These are phyloP conservation scores for Sebastes ruberrimus DNA, from an alignment of 2,797 vertebrate species.

Conservation along the genomic window DNA sequence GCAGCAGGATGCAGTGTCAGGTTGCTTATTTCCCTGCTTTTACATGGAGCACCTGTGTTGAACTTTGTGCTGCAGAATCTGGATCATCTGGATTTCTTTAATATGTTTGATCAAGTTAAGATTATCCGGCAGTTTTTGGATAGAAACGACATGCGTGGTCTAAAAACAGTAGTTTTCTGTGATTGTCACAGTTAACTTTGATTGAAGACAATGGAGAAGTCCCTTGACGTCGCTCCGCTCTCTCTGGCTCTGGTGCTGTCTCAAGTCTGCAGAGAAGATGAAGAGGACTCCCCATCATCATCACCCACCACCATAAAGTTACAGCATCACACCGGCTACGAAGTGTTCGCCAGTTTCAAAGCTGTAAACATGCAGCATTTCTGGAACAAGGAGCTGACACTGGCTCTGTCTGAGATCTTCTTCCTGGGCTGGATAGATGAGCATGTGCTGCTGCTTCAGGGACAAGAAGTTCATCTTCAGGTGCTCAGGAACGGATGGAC, in stretches of 20 bases:
- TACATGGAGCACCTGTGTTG: constrained; percentile 37
- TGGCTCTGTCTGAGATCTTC: constrained; percentile 91
- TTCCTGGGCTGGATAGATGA: constrained; percentile 97
- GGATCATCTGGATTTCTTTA: background rate
- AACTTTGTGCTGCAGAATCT: background rate
- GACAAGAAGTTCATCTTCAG: constrained; percentile 91
- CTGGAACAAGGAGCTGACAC: constrained; percentile 92
- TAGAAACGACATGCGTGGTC: background rate
- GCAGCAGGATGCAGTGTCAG: background rate
- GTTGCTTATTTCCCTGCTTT: constrained; percentile 27
- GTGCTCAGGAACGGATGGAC: constrained; percentile 93
- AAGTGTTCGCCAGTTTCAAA: constrained; percentile 96
- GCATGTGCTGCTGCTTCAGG: constrained; percentile 93
- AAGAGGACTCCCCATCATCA: constrained; percentile 33
- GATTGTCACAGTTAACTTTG: background rate
- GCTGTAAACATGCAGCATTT: constrained; percentile 95
- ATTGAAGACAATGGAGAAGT: constrained; percentile 82
- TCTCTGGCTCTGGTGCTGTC: constrained; percentile 93
- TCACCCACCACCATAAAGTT: constrained; percentile 49
- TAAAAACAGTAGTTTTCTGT: background rate
- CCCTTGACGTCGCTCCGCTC: constrained; percentile 90
- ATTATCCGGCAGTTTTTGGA: background rate
- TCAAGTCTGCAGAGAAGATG: constrained; percentile 56
- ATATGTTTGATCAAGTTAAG: background rate
- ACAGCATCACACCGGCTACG: constrained; percentile 89